Evolutionary conservation across 2,888 invertebrate genomes (phyloP), one percentile per base, ranked within the genome.

Genomic region (Synanthedon tipuliformis): DNA sequence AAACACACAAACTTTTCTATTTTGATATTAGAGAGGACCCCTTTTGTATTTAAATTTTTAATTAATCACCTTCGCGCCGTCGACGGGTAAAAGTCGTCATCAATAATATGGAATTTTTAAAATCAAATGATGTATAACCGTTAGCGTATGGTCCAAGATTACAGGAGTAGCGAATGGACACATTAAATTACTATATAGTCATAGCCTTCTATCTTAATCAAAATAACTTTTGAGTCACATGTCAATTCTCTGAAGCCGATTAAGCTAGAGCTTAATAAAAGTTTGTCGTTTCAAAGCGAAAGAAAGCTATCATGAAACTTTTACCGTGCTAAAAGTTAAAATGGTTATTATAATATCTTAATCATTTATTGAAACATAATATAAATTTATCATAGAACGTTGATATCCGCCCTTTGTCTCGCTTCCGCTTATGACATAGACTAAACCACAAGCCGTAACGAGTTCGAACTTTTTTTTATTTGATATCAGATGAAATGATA

Each of bases 11-110:
- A 34, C 34, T 34, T 34, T 34, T 34, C 34, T 34, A 34, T 34
- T 34, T 34, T 34, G 7, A 34, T 34, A 34, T 34, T 34, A 34
- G 34, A 34, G 34, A 34, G 34, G 15, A 11, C n/a, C n/a, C 45
- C 45, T 45, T 45, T 18, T 49, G 49, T 49, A 23, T 49, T 49
- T 49, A 49, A 49, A 49, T 51, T 58, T 60, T 59, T 60, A 61
- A 61, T 61, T 61, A 60, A 61, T 61, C 55, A 57, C 55, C 51
- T 13, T 13, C 49, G 12, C 18, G 52, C 59, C 56, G 60, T 57
- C 60, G 57, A 56, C 56, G 52, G 58, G 49, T 49, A 59, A 57
- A 57, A 60, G 55, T 54, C 51, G 55, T 56, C 57, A 60, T 61
- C 61, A 56, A 61, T 61, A 60, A 59, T 60, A 59, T 50, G 18